Base-by-base conservation (phyloP, 2,113 vertebrate genomes). In the Oreamnos americanus region DNA sequence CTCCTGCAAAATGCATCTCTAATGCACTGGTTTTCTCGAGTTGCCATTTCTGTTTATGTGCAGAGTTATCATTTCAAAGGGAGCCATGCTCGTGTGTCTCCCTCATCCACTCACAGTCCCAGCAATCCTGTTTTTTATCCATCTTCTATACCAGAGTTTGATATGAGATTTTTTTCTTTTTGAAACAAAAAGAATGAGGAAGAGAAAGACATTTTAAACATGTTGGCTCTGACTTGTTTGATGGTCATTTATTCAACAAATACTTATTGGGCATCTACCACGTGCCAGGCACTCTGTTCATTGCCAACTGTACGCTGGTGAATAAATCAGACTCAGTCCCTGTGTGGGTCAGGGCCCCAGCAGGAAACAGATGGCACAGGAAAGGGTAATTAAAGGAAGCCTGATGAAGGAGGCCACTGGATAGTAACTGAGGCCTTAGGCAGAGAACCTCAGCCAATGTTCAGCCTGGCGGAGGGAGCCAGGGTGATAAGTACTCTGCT, bases 201-300 rank as follows among this genome's bases (percentile, higher is more conserved):
- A 62, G 30, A 85, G 81, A 86, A 57, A 57, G 45, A 57, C n/a
- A 76, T 84, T 82, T 92, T 88, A 25, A 78, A 87, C 92, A 26
- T 57, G 45, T 51, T 57, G n/a, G 90, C 57, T 81, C 71, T 79
- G 43, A n/a, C 6, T 79, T 87, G 30, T 93, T 94, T 94, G 83
- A 25, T 93, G 82, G 94, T 97, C 43, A 83, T 90, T 60, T 97
- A 51, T 88, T 96, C 76, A 19, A 55, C 64, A 97, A 89, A 85
- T 97, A 94, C 51, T 97, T 97, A 67, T 57, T 79, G 90, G 96
- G 76, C 4, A 5, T 71, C 81, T 78, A 57, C 96, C 58, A 33
- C 9, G 36, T 57, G 60, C 83, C 88, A 91, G 87, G 85, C 43
- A 13, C 86, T 85, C 86, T 89, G 89, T 82, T 88, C 25, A 43